A percentile compares a stretch with the other conserved stretches of the same genome.
phyloP scores from a whole-genome alignment of 2,113 vertebrate species.

The Pyrgilauda ruficollis region DNA sequence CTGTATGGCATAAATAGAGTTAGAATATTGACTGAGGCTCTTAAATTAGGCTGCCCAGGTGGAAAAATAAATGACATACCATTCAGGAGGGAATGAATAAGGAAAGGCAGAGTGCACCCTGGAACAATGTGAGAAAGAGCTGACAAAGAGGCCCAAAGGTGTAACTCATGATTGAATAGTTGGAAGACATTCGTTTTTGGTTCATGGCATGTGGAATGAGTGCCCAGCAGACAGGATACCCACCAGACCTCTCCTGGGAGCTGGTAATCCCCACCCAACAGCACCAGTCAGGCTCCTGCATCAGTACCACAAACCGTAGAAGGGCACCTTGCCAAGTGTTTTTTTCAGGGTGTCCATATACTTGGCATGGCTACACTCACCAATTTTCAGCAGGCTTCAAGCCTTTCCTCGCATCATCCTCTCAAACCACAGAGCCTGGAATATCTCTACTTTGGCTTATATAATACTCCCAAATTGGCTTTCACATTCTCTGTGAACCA shows the following conservation, averaged over 20 bases:
- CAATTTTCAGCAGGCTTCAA: neutral
- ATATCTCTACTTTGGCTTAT: slow-evolving; percentile 29
- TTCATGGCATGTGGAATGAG: neutral
- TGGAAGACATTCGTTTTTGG: neutral
- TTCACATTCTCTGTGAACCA: neutral
- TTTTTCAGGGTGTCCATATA: neutral
- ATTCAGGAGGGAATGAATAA: neutral
- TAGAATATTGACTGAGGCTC: neutral
- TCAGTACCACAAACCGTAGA: neutral
- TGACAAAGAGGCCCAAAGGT: neutral
- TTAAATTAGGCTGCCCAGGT: neutral
- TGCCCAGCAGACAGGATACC: neutral
- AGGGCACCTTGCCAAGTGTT: neutral
- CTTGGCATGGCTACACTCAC: neutral
- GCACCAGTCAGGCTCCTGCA: neutral
- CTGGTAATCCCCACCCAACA: neutral
- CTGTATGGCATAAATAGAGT: neutral
- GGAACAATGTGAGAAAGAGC: neutral
- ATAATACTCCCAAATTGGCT: slow-evolving; percentile 17
- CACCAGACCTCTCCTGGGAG: neutral
- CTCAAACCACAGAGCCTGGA: slow-evolving; percentile 28
- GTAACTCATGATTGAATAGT: neutral
- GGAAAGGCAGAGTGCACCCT: neutral
- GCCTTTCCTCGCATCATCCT: neutral
- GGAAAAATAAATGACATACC: neutral